phyloP scores from a whole-genome alignment of 2,113 vertebrate genomes.

The Martes martes region DNA sequence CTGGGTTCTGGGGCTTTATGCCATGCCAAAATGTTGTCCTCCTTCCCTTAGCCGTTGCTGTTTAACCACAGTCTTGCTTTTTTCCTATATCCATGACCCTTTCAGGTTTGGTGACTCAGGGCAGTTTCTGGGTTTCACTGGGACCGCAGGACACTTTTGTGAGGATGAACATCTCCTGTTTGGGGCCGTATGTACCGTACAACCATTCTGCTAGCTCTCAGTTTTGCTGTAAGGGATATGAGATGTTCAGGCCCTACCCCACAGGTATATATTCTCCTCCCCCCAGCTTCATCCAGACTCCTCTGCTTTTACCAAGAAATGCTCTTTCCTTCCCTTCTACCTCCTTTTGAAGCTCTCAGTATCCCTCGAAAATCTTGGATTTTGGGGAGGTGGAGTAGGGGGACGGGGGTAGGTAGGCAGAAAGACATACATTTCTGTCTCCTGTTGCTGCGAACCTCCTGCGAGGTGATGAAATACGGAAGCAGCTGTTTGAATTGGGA shows the following conservation, averaged over 20 bases:
- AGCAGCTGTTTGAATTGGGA: background rate
- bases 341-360: background rate
- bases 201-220: background rate
- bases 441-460: background rate
- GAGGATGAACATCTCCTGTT: background rate
- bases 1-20: background rate
- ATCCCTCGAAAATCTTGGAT: background rate
- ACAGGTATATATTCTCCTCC: background rate
- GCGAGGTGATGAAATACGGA: background rate
- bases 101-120: too few relatives aligned
- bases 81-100: rapidly evolving
- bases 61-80: background rate
- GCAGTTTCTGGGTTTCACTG: background rate
- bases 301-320: background rate
- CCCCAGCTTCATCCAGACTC: background rate
- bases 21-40: too few relatives aligned
- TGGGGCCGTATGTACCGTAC: rapidly evolving
- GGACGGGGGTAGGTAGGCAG: background rate
- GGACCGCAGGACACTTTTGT: background rate
- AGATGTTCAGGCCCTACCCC: background rate
- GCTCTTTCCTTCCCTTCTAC: background rate
- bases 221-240: background rate
- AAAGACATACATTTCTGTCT: background rate
- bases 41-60: background rate
- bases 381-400: background rate